Percentiles rank a stretch among this genome's conserved stretches.
Conservation (phyloP, 30 jellyfish, hydroid and myxozoan species). For the Morbakka virulenta region DNA sequence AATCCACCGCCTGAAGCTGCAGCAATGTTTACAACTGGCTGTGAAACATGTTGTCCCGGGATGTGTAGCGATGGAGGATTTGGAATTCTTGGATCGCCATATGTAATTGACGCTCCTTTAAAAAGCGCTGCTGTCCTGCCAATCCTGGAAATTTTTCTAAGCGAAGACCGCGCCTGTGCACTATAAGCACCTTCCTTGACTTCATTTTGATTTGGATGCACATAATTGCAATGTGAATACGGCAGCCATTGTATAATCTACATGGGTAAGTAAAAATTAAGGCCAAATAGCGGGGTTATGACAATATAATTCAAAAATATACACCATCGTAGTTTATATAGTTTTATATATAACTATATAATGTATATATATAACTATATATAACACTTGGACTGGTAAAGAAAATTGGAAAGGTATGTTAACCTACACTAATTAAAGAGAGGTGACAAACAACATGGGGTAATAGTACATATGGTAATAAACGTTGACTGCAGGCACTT, state of each 20-base stretch:
- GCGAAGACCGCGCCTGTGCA: conserved; percentile 39
- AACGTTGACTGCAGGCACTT: too few species aligned
- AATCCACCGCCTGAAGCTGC: conserved; percentile 77
- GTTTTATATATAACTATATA: too few species aligned
- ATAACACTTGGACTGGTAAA: too few species aligned
- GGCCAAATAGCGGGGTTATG: too few species aligned
- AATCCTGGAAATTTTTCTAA: conserved; percentile 42
- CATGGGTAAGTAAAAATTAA: neutral
- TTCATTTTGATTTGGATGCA: conserved; percentile 18
- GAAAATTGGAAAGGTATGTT: too few species aligned
- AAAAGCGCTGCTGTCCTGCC: conserved; percentile 21
- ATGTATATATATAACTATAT: too few species aligned
- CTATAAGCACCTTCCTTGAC: conserved; percentile 2
- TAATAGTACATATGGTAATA: too few species aligned
- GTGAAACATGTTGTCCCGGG: conserved; percentile 16
- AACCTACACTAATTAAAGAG: too few species aligned
- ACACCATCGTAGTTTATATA: too few species aligned
- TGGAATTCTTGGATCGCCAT: conserved; percentile 42
- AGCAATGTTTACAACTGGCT: conserved; percentile 16
- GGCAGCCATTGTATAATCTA: conserved; percentile 73
- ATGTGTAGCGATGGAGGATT: conserved; percentile 19
- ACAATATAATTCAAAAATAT: too few species aligned
- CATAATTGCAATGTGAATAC: conserved; percentile 10
- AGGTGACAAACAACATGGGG: too few species aligned
- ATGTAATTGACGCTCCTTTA: conserved; percentile 29